These are phyloP conservation scores for Gymnobelideus leadbeateri DNA, from an alignment of 2,113 vertebrate species.

Conservation along the genomic window DNA sequence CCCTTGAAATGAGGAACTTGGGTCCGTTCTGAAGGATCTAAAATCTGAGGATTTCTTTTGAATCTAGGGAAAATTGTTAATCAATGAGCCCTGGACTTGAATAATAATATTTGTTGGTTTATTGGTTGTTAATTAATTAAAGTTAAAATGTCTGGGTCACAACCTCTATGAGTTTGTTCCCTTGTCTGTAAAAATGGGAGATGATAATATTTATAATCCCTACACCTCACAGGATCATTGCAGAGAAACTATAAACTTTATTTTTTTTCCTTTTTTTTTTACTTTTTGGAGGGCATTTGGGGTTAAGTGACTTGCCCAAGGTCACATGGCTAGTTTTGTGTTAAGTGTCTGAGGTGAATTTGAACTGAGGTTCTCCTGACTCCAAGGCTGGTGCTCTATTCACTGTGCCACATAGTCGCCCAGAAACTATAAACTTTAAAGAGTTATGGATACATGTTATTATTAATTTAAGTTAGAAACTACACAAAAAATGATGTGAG, in stretches of 20 bases:
- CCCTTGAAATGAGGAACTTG: not conserved
- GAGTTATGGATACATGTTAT: not conserved
- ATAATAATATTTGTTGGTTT: not conserved
- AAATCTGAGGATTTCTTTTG: not conserved
- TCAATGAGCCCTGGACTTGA: not conserved
- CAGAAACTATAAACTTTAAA: not conserved
- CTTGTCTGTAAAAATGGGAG: not conserved
- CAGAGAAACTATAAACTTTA: not conserved
- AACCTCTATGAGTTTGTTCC: not conserved
- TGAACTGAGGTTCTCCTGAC: too few species aligned
- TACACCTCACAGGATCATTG: not conserved
- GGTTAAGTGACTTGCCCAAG: too few species aligned
- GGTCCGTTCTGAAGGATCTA: too few species aligned
- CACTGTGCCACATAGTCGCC: too few species aligned
- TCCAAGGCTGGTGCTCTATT: too few species aligned
- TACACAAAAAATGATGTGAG: not conserved
- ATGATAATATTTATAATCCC: not conserved
- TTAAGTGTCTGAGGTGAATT: too few species aligned
- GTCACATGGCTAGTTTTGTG: too few species aligned
- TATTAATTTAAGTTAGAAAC: not conserved
- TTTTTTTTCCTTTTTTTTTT: too few species aligned
- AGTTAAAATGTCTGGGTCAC: not conserved
- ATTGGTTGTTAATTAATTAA: not conserved
- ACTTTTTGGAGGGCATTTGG: too few species aligned
- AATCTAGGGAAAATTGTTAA: not conserved